Conservation (phyloP, 53 echinoderm and acorn worm species). For the Arbacia lixula region DNA sequence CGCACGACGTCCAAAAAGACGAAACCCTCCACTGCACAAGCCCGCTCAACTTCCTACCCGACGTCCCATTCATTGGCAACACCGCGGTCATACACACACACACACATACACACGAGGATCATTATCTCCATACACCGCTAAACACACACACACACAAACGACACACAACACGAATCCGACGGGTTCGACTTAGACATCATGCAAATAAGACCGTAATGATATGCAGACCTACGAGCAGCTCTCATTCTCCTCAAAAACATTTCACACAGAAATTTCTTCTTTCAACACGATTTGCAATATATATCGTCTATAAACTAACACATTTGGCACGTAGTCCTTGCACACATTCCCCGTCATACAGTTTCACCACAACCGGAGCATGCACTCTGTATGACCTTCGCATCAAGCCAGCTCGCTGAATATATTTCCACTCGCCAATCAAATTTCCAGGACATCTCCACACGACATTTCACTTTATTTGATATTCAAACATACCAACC, state of each 20-base stretch:
- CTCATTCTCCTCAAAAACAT: constrained; percentile 29
- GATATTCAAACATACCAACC: constrained; percentile 37
- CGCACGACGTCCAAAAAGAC: constrained; percentile 41
- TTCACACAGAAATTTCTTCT: constrained; percentile 44
- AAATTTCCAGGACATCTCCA: constrained; percentile 40
- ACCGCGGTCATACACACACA: constrained; percentile 38
- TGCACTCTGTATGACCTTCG: constrained; percentile 41
- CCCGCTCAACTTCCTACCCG: constrained; percentile 51
- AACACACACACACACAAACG: constrained; percentile 39
- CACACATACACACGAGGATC: constrained; percentile 21
- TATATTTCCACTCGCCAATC: constrained; percentile 21
- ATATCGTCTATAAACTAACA: constrained; percentile 16
- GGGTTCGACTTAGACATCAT: constrained; percentile 42
- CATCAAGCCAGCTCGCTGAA: background rate
- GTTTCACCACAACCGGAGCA: constrained; percentile 1
- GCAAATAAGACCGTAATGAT: constrained; percentile 50
- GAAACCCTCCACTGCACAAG: constrained; percentile 16
- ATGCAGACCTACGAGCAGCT: constrained; percentile 23
- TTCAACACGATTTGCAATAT: constrained; percentile 33
- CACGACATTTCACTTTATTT: constrained; percentile 15
- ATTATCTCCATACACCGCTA: background rate
- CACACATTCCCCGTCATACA: constrained; percentile 13
- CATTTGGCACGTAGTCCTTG: background rate
- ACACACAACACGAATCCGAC: constrained; percentile 41
- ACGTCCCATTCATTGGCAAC: constrained; percentile 50